These are phyloP conservation scores for Empidonax traillii DNA, from an alignment of 2,113 vertebrate genomes.

Conservation along the genomic window DNA sequence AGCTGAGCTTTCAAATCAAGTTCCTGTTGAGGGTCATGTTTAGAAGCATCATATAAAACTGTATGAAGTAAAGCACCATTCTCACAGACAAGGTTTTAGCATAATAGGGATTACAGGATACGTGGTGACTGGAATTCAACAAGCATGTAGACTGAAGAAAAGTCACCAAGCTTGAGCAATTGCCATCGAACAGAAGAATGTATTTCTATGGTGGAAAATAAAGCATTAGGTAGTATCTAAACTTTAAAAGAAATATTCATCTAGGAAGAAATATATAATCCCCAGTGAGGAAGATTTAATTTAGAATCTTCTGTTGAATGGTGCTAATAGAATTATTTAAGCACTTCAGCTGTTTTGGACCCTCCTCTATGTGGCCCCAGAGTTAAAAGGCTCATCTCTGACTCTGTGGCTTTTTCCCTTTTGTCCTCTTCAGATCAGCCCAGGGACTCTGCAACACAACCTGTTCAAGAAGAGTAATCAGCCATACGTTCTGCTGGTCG, in stretches of 20 bases:
- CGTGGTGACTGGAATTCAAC: neutral
- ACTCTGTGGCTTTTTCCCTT: neutral
- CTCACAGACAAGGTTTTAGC: neutral
- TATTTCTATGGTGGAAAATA: neutral
- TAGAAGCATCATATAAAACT: neutral
- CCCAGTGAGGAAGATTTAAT: neutral
- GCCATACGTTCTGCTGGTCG: conserved; percentile 20
- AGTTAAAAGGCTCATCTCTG: neutral
- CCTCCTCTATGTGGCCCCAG: neutral
- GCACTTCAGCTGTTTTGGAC: neutral
- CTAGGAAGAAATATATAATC: neutral
- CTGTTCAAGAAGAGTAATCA: neutral
- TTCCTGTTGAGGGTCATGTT: neutral
- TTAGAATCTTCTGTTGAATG: neutral
- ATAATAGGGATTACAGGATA: neutral
- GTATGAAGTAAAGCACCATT: neutral
- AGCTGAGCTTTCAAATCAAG: neutral
- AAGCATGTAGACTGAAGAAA: neutral
- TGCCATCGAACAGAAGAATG: neutral
- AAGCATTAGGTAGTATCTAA: neutral
- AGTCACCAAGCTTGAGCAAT: neutral
- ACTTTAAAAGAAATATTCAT: neutral
- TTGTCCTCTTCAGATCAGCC: conserved; percentile 39
- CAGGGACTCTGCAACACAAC: neutral
- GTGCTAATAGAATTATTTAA: neutral